Base-by-base conservation (phyloP, 2,797 vertebrate genomes). In the Ambastaia sidthimunki region DNA sequence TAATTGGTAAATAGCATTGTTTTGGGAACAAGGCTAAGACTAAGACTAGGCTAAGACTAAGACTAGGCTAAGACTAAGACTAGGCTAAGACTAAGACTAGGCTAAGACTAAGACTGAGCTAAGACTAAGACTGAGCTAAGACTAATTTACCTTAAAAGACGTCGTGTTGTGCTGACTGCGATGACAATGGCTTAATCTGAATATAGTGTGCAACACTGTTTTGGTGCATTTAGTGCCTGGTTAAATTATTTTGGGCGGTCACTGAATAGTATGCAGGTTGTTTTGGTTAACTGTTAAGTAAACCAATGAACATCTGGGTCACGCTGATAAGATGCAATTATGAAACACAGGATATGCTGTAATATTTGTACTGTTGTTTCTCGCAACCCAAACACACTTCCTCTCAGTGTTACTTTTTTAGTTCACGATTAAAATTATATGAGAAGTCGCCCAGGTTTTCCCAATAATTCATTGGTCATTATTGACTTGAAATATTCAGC, bases 261-360 rank as follows among this genome's bases (percentile, higher is more conserved):
- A 13, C 19, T 57, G 9, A 57, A 57, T 21, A 59, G 25, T 25
- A 15, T 60, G 21, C 21, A 10, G 54, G 7, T 37, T 44, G 3
- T 12, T 55, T 55, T 55, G 7, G n/a, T 55, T 11, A 5, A 7
- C 13, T 60, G 25, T 62, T 62, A 16, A 25, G 21, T 25, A 25
- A 67, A 0, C 19, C 16, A 13, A 7, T 28, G 3, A 57, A 68
- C 50, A 25, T 67, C 16, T 57, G 12, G 52, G 67, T 66, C 57
- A 67, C n/a, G 13, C 66, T 41, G 48, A 34, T 37, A 60, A 72
- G 23, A 21, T 78, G 65, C 1, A 37, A 25, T 71, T 70, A 50
- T 55, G 76, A 73, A 76, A 78, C 77, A 41, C 68, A 48, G 34
- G 41, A 37, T n/a, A 13, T 69, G 28, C 47, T 63, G 77, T 71